Conservation (phyloP, 2,797 vertebrate genomes). For the Premnoplex brunnescens region DNA sequence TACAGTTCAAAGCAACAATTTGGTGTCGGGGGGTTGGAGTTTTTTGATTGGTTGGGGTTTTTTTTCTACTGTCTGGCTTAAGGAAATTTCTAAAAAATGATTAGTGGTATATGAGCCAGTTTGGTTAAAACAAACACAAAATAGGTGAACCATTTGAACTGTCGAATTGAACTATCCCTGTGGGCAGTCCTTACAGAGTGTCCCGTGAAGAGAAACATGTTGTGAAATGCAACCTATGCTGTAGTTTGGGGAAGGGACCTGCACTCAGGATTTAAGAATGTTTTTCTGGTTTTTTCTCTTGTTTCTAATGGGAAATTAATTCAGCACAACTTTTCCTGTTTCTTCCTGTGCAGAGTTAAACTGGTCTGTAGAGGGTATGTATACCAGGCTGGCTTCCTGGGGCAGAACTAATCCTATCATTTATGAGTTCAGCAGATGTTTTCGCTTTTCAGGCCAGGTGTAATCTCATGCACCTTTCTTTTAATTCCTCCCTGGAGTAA, state of each 20-base stretch:
- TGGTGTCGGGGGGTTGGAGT: accelerated
- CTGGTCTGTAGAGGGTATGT: not conserved
- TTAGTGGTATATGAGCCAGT: not conserved
- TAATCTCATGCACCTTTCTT: constrained; percentile 28
- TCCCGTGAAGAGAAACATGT: not conserved
- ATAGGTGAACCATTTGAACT: not conserved
- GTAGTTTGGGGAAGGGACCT: not conserved
- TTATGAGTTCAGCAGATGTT: constrained; percentile 41
- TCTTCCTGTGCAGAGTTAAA: not conserved
- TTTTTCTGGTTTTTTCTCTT: not conserved
- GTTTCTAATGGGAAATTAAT: constrained; percentile 21
- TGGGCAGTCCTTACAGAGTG: not conserved
- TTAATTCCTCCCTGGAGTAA: not conserved
- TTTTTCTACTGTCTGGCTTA: not conserved
- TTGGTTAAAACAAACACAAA: not conserved
- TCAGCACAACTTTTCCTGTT: not conserved
- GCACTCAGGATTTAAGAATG: not conserved
- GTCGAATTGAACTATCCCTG: not conserved
- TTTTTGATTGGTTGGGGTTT: accelerated
- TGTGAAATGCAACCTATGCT: not conserved
- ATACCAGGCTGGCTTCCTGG: constrained; percentile 13
- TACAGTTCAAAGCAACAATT: not conserved
- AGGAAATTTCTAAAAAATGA: not conserved
- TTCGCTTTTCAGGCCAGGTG: constrained; percentile 48
- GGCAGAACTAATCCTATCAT: constrained; percentile 41